Base-by-base conservation (phyloP, 2,888 invertebrate species). In the Drosophila leonis region DNA sequence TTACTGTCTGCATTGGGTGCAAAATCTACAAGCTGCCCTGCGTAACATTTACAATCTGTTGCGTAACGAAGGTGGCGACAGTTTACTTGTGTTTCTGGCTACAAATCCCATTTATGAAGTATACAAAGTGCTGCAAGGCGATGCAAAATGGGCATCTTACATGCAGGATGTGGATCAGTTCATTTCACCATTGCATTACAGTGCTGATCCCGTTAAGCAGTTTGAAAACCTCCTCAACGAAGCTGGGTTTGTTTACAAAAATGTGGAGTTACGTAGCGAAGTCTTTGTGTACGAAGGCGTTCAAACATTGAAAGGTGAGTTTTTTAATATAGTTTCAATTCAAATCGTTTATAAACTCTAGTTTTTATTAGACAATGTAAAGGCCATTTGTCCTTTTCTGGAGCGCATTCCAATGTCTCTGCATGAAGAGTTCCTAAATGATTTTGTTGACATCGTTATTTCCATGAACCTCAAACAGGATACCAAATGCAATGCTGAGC, bases 1-100 rank as follows among this genome's bases (percentile, higher is more conserved):
- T 90, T 97, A 96, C 90, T 95, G 96, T 72, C 93, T 97, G 5
- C 97, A 97, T 86, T 97, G 97, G 97, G 95, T 97, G 37, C 94
- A 94, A 78, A 94, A 96, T 56, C 93, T 96, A 95, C 82, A 93
- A 91, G 93, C 92, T 81, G 95, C 95, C 0, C 93, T 96, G 62
- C 93, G 93, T 63, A 96, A 96, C 87, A 95, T 97, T 60, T 95
- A 94, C 91, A 93, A 95, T 39, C 91, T 97, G 59, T 92, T 97
- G n/a, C 94, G 94, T 62, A 94, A 93, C 67, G 94, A 95, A 0
- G 95, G 95, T 6, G 97, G 97, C 0, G 95, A 95, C 81, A 95
- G 95, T 54, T 92, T 97, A 13, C 90, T 97, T 2, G 94, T 95
- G 20, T 96, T 97, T 84, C 91, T 96, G 33, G 96, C 96, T 0